These are phyloP conservation scores for Pongo abelii DNA, from an alignment of 2,113 vertebrate species.

Conservation along the genomic window DNA sequence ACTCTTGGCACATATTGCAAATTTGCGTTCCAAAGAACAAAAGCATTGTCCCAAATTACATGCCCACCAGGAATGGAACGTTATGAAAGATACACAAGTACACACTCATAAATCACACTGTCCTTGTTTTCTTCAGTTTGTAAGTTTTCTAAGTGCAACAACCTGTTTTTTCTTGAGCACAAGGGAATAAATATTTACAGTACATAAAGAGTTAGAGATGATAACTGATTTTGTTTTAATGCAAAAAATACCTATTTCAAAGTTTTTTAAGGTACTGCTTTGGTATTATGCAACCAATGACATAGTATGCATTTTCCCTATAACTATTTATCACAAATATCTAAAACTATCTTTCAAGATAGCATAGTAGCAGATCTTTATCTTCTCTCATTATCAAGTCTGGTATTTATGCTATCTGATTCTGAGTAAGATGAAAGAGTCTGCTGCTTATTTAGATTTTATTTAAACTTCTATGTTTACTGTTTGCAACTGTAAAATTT, in stretches of 20 bases:
- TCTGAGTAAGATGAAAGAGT: not conserved
- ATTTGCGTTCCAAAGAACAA: not conserved
- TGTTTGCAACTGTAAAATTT: not conserved
- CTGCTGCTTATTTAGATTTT: not conserved
- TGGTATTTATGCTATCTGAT: not conserved
- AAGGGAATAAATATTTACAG: not conserved
- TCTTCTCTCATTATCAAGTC: not conserved
- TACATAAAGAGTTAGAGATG: not conserved
- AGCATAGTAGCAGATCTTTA: not conserved
- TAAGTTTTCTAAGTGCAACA: not conserved
- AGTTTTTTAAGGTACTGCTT: not conserved
- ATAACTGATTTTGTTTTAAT: not conserved
- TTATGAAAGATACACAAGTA: not conserved
- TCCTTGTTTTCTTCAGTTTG: not conserved
- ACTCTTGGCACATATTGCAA: not conserved
- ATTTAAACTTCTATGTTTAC: not conserved
- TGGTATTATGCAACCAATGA: not conserved
- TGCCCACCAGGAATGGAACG: not conserved
- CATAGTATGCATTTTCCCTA: not conserved
- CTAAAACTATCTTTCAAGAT: not conserved
- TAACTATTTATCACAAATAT: not conserved
- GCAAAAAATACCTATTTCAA: not conserved
- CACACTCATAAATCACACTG: not conserved
- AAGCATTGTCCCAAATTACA: not conserved
- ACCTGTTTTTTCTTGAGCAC: not conserved